phyloP scores from a whole-genome alignment of 92 coral and sea anemone genomes.

The Zoanthus solanderi region DNA sequence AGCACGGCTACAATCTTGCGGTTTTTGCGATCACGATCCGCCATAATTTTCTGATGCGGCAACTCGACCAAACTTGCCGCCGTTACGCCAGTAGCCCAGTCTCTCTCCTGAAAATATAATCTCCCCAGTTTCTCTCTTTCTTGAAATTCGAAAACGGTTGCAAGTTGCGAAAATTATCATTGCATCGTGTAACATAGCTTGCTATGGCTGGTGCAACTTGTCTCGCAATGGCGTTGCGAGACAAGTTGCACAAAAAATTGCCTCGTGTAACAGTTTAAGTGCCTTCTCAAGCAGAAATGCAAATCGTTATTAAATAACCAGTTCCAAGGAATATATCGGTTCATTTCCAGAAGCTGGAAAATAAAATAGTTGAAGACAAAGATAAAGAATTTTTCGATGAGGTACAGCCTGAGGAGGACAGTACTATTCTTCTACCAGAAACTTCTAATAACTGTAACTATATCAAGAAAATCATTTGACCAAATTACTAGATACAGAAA shows the following conservation, averaged over 20 bases:
- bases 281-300: background rate
- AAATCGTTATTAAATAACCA: background rate
- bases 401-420: no score
- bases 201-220: slow-evolving; percentile 3
- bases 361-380: background rate
- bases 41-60: slow-evolving; percentile 4
- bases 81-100: background rate
- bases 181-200: slow-evolving; percentile 14
- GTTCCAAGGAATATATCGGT: background rate
- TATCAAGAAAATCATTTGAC: no score
- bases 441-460: no score
- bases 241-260: slow-evolving; percentile 6
- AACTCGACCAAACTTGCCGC: background rate
- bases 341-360: background rate
- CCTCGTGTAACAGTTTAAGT: slow-evolving; percentile 1
- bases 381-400: background rate
- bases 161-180: background rate
- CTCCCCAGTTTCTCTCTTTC: background rate
- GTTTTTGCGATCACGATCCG: background rate
- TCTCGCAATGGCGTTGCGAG: slow-evolving; percentile 3
- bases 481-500: no score
- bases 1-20: slow-evolving; percentile 7
- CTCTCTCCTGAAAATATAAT: background rate
- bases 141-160: slow-evolving; percentile 2
- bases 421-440: no score